Evolutionary conservation across 2,797 vertebrate genomes (phyloP), one percentile per base, ranked within the genome.

Genomic region (Oreonectes daqikongensis): DNA sequence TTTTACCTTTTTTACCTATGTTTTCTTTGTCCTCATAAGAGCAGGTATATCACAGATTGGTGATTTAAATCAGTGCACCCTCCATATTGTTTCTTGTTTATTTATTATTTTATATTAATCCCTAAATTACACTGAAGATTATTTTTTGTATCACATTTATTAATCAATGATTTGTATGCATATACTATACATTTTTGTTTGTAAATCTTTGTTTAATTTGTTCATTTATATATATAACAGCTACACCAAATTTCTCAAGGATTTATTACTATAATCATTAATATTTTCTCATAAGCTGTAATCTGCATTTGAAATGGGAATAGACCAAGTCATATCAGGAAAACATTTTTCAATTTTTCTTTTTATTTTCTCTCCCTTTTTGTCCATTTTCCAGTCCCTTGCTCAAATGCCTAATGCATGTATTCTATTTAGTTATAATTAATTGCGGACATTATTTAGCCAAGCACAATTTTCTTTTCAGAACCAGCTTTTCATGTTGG

Each of bases 371-470:
- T 53, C 42, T 42, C 15, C 12, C 28, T 32, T 61, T 50, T 53
- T 71, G 0, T 28, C 30, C 32, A 5, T 69, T 60, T 66, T 75
- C 71, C 22, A 69, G 60, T 74, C 67, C 50, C 69, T 78, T 79
- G 50, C 60, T 77, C 79, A 80, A 78, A 76, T 44, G 76, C 66
- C 78, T 68, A 83, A 80, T 79, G 80, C 81, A 73, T 78, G 69
- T 79, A 78, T 82, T 85, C 77, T 80, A 70, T 78, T 80, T 73
- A 55, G 75, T 66, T 75, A 70, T 83, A 82, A 85, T 85, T 82
- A 79, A 85, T 80, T 80, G 82, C 72, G 44, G 78, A 83, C 79
- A 70, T 81, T 85, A 79, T 82, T 83, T 78, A 77, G 78, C 77
- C 71, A 60, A 75, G 80, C 79, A 69, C 74, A 69, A 69, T 78